These are phyloP conservation scores for Ancistrus triradiatus DNA, from an alignment of 2,113 vertebrate genomes.

Conservation along the genomic window DNA sequence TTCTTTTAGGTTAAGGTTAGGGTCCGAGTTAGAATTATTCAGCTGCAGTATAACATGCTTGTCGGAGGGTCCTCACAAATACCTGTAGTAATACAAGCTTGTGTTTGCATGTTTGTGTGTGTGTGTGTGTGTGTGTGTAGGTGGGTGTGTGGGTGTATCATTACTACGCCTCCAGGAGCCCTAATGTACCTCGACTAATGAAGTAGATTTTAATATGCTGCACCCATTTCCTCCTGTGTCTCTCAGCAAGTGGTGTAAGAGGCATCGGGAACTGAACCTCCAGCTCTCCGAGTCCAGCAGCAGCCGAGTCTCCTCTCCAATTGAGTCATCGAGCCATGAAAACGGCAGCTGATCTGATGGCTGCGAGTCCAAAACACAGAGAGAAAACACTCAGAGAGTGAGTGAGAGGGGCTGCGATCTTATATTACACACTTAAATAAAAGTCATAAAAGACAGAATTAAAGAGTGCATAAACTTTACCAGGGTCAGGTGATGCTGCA, in stretches of 20 bases:
- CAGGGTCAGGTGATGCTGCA: too few species aligned
- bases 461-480: too few species aligned
- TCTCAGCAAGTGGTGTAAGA: constrained; percentile 43
- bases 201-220: constrained; percentile 37
- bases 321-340: constrained; percentile 53
- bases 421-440: too few species aligned
- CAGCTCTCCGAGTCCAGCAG: constrained; percentile 25
- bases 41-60: too few species aligned
- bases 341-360: constrained; percentile 44
- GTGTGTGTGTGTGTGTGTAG: too few species aligned
- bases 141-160: constrained; percentile 21
- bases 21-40: too few species aligned
- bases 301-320: constrained; percentile 38
- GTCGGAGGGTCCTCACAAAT: too few species aligned
- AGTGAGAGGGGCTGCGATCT: too few species aligned
- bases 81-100: not conserved
- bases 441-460: too few species aligned
- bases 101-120: too few species aligned
- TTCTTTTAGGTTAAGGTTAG: too few species aligned
- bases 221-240: constrained; percentile 53
- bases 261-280: constrained; percentile 13
- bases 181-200: constrained; percentile 47
- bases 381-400: too few species aligned
- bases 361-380: not conserved
- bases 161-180: constrained; percentile 25